Base-by-base conservation (phyloP, 2,888 invertebrate genomes). In the Erebia epiphron region DNA sequence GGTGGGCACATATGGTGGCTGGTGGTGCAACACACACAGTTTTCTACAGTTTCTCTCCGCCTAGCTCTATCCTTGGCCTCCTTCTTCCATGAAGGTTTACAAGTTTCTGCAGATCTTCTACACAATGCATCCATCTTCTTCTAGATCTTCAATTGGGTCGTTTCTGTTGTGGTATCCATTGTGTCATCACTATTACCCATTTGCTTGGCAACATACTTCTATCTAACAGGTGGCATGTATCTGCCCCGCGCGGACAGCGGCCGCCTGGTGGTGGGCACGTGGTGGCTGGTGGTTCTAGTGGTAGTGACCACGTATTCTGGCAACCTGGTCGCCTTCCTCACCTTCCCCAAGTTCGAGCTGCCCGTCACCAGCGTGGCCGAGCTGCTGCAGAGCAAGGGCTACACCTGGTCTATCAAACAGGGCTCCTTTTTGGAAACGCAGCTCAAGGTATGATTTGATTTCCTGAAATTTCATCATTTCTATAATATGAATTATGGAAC, bases 1-100 rank as follows among this genome's bases (percentile, higher is more conserved):
- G 3, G 95, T 98, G 0, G 98, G 97, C 0, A 96, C 97, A 1
- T n/a, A n/a, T 98, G 98, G 98, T 98, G 98, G 98, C 86, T 98
- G 64, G 97, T 97, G 1, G 98, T 98, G 21, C 21, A 1, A 21
- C 21, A 2, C 21, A 21, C 21, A 21, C 21, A 21, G 21, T 21
- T 21, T 21, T 21, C 21, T 2, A 21, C 21, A 21, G 21, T 21
- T 21, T 21, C 2, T 21, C 21, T 21, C 21, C 21, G 2, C 21
- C 21, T 21, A 2, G 21, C 21, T 21, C 21, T 21, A 21, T 21
- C 21, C 21, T 21, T 21, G 2, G 21, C 21, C 21, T 21, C 21
- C 21, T 21, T 21, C 21, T 21, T 21, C 21, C 21, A 21, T 21
- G 21, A 21, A 21, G 21, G 21, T 21, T 21, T 21, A 1, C 21